Evolutionary conservation across 2,113 vertebrate genomes (phyloP).

Genomic region (mouse (Mus musculus)): DNA sequence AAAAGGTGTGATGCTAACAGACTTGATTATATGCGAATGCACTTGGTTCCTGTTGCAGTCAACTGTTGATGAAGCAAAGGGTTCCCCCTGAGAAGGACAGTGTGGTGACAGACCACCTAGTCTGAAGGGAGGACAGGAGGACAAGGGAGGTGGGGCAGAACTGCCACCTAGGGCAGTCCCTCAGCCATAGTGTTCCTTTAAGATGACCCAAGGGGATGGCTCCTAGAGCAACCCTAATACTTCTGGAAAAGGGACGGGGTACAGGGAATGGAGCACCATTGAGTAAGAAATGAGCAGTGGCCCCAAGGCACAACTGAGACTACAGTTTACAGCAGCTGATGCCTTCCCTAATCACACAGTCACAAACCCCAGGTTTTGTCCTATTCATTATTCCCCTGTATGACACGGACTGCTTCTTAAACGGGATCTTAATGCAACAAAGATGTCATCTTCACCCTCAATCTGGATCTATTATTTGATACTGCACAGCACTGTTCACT

Average conservation of each 20-base stretch:
- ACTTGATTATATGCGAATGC: no score
- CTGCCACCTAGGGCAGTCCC: neutral
- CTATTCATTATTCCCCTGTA: neutral
- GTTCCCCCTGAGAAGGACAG: neutral
- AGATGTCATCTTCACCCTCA: neutral
- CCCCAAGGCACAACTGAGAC: rapidly evolving
- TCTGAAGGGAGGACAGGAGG: rapidly evolving
- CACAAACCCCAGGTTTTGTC: neutral
- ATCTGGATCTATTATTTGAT: neutral
- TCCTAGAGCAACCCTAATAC: neutral
- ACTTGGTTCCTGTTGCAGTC: neutral
- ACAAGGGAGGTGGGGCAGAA: rapidly evolving
- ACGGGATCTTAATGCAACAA: neutral
- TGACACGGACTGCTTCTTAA: neutral
- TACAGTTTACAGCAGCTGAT: neutral
- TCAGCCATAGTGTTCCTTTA: no score
- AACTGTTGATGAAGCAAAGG: neutral
- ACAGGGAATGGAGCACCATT: rapidly evolving
- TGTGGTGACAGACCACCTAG: rapidly evolving
- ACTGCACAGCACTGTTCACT: neutral
- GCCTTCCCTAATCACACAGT: neutral
- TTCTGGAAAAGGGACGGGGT: neutral
- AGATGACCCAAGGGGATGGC: neutral
- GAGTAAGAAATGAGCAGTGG: rapidly evolving
- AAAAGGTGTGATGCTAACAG: neutral